Base-by-base conservation (phyloP, 2,888 invertebrate genomes). In the Diaprepes abbreviatus region DNA sequence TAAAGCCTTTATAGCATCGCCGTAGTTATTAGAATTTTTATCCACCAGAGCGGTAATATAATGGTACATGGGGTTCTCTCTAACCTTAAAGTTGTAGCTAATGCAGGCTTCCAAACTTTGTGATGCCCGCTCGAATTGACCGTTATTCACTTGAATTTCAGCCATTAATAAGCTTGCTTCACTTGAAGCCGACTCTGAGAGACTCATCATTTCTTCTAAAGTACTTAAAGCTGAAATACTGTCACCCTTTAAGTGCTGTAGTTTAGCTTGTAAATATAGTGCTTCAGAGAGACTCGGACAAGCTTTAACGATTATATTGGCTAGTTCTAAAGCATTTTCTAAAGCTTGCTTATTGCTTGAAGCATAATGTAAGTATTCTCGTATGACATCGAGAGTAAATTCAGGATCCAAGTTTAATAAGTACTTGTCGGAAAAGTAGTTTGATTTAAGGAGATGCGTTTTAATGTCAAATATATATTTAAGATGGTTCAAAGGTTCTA, bases 51-150 rank as follows among this genome's bases (percentile, higher is more conserved):
- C 97, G 74, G 91, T 89, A 0, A 97, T 89, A 71, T 96, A 88
- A 84, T 97, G 95, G 81, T 95, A 98, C 81, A 96, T 86, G 0
- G 97, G 94, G 83, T 94, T 93, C 70, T 97, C 96, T 73, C 97
- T 87, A 0, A 98, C 92, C 84, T 94, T 92, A 81, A 98, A 97
- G 83, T 97, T 95, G 79, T 94, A 93, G 79, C 96, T 96, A 10
- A 98, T 85, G 65, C 95, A 96, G 74, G 66, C 89, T 85, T 98
- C 97, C 48, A 98, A 85, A 63, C 91, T 92, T 81, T 96, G 95
- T 9, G 92, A 89, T 0, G 97, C 97, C 79, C 92, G 89, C 14
- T 91, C 88, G 77, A 89, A 93, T 48, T 88, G 86, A 36, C 88
- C 87, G 78, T 91, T 89, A 66, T 90, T 89, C 4, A 95, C 88